Base-by-base conservation (phyloP, 2,888 invertebrate species). In the Tinea semifulvella region DNA sequence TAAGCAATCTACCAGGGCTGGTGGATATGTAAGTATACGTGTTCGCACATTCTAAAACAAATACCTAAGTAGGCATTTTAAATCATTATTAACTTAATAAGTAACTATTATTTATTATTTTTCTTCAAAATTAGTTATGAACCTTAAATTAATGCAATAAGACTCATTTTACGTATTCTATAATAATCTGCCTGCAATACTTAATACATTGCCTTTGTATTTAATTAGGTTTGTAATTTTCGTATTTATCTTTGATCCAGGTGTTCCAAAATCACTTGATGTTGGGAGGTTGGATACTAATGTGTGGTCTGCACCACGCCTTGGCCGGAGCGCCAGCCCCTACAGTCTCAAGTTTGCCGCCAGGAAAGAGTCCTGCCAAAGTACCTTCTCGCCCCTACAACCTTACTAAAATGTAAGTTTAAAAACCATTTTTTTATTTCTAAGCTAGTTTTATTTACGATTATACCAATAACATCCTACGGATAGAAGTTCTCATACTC, bases 221-320 rank as follows among this genome's bases (percentile, higher is more conserved):
- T n/a, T n/a, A n/a, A n/a, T n/a, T n/a, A n/a, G n/a, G n/a, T n/a
- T n/a, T n/a, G n/a, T n/a, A n/a, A n/a, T n/a, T n/a, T n/a, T n/a
- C n/a, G n/a, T n/a, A n/a, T n/a, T n/a, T n/a, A n/a, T n/a, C n/a
- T n/a, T n/a, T n/a, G n/a, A n/a, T 13, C 2, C 68, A 93, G 88
- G 86, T 92, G 39, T 88, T 92, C 56, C 95, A 96, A 74, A 96
- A 96, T 73, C 90, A 95, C 65, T 82, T 94, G 48, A 85, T 95
- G 73, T 88, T 94, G 53, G 94, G 94, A 6, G 88, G 91, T 0
- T 96, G 96, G 95, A 83, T 95, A 44, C 72, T 96, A 44, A 85
- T 95, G 14, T 90, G 91, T 43, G 96, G 96, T 1, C 83, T 96
- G 14, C 94, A 96, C 66, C 90, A 90, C 49, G 91, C 92, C 48